A percentile compares a stretch with the other conserved stretches of the same genome.
phyloP scores from a whole-genome alignment of 1,140 invertebrate species.

The Zaprionus capensis region DNA sequence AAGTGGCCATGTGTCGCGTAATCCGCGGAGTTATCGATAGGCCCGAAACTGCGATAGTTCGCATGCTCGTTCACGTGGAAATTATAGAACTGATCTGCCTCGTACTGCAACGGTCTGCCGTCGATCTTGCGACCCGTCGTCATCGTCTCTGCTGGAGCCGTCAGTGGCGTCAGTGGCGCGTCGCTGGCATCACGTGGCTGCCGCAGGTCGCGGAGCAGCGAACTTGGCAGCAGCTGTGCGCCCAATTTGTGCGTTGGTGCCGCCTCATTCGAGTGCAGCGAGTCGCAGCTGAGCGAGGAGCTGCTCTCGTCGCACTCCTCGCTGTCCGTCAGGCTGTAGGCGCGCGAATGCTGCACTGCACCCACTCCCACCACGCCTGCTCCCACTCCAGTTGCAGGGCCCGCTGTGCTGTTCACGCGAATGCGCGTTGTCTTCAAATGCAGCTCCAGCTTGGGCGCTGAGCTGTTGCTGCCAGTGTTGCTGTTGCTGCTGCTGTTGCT shows the following conservation, averaged over 20 bases:
- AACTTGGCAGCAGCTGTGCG: constrained; percentile 56
- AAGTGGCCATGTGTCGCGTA: constrained; percentile 29
- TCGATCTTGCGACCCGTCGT: constrained; percentile 52
- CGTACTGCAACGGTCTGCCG: constrained; percentile 85
- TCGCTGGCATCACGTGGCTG: constrained; percentile 40
- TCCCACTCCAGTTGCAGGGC: background rate
- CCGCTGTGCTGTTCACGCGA: constrained; percentile 63
- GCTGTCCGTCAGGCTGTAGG: constrained; percentile 81
- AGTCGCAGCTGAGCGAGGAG: constrained; percentile 80
- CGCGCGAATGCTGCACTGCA: constrained; percentile 82
- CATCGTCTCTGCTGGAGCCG: background rate
- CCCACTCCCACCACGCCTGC: background rate
- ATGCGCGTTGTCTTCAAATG: constrained; percentile 84
- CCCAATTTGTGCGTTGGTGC: constrained; percentile 17
- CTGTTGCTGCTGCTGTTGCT: constrained; percentile 19
- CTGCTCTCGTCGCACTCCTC: constrained; percentile 78
- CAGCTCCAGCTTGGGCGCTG: constrained; percentile 84
- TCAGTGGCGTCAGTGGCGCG: background rate
- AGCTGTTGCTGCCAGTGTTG: constrained; percentile 15
- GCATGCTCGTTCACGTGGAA: constrained; percentile 91
- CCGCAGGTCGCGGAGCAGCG: constrained; percentile 71
- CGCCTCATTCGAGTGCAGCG: constrained; percentile 72
- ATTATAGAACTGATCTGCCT: constrained; percentile 91
- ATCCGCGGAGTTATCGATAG: constrained; percentile 51
- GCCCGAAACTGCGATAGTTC: constrained; percentile 86